Evolutionary conservation across 2,797 vertebrate genomes (phyloP), one percentile per base, ranked within the genome.

Genomic region (Sebastes oblongus): DNA sequence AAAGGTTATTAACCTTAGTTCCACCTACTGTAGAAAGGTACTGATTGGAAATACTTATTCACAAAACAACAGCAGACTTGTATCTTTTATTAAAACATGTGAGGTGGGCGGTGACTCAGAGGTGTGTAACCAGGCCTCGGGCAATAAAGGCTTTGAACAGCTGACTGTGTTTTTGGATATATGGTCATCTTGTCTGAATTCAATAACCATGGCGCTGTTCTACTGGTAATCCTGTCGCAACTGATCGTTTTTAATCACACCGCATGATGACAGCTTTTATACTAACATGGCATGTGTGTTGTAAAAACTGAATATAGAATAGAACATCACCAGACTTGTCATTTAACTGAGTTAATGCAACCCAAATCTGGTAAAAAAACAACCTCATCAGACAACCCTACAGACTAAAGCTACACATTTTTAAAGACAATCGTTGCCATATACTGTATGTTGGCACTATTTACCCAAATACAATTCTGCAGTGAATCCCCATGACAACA

Each of bases 401-500:
- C 7, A 10, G n/a, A 24, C 50, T 68, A 16, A 36, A 56, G 9
- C 22, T n/a, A 56, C 29, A 34, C 52, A 25, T 36, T 10, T 58
- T 12, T 39, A 59, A 39, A 39, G 1, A 24, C 11, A 39, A 10
- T 34, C 24, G n/a, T 61, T 62, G 13, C 30, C 13, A 30, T 24
- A 34, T 30, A 13, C 12, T 36, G 36, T 36, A 27, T 18, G 13
- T 24, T 54, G 50, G n/a, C 50, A 54, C 50, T 54, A 54, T 54
- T 54, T 54, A 54, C n/a, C 50, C 50, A n/a, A 54, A 54, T 20
- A 29, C 7, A 30, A 11, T 25, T 46, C 20, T 56, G 25, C 18
- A 70, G 18, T 54, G 9, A 36, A 77, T 80, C 70, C 4, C 71
- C 61, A 67, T 75, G 71, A 72, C 56, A 85, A 84, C 69, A 79